phyloP scores from a whole-genome alignment of 2,888 invertebrate species.

The Volucella inanis region DNA sequence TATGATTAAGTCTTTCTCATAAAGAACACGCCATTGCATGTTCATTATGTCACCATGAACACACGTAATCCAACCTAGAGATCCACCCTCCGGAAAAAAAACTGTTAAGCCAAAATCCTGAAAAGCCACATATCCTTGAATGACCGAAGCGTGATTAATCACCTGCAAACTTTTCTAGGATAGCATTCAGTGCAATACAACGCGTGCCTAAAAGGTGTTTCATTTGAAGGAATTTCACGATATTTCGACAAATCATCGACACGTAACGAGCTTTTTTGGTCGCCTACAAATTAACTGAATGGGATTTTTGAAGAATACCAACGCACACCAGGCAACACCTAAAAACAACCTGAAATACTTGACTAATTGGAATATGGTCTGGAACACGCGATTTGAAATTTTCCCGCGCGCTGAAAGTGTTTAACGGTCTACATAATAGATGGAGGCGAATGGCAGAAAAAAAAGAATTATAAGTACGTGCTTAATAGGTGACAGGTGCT shows the following conservation, averaged over 20 bases:
- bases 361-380: constrained; percentile 72
- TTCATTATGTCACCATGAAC: constrained; percentile 58
- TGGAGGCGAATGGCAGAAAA: constrained; percentile 37
- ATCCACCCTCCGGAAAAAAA: constrained; percentile 9
- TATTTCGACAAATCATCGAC: constrained; percentile 71
- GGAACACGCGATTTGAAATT: constrained; percentile 71
- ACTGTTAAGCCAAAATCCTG: constrained; percentile 8
- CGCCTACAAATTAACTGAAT: background rate
- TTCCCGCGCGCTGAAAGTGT: constrained; percentile 66
- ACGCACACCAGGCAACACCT: constrained; percentile 54
- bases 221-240: constrained; percentile 44
- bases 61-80: constrained; percentile 9
- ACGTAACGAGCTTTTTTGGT: constrained; percentile 57
- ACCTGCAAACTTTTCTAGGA: constrained; percentile 59
- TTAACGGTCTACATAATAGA: constrained; percentile 58
- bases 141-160: constrained; percentile 74
- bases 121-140: constrained; percentile 51
- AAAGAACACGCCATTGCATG: constrained; percentile 72
- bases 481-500: constrained; percentile 68
- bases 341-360: constrained; percentile 61
- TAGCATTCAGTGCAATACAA: constrained; percentile 64
- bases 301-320: constrained; percentile 34
- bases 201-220: constrained; percentile 73
- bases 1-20: constrained; percentile 67
- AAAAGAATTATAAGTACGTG: constrained; percentile 50